Percentiles rank a stretch among this genome's conserved stretches.
phyloP scores from a whole-genome alignment of 2,113 vertebrate species.

The Loxodonta africana region DNA sequence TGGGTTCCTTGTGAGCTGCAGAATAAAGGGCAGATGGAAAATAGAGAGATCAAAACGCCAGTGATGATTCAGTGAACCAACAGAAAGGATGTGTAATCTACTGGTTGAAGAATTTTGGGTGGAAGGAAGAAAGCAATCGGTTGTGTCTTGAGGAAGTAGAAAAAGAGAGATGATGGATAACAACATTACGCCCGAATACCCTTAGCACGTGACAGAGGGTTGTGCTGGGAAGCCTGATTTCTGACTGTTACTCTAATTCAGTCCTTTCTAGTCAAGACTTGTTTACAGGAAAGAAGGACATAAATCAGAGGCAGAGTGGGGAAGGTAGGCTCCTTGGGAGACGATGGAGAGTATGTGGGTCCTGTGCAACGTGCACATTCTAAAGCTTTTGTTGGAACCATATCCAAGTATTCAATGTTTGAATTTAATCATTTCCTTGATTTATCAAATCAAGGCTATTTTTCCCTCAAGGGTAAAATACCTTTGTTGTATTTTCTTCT shows the following conservation, averaged over 20 bases:
- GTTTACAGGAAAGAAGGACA: neutral
- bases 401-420: constrained; percentile 88
- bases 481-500: constrained; percentile 70
- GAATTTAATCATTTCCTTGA: constrained; percentile 88
- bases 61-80: neutral
- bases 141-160: neutral
- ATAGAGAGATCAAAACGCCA: too few relatives aligned
- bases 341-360: neutral
- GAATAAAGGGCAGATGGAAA: neutral
- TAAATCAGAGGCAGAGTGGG: neutral
- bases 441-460: constrained; percentile 88
- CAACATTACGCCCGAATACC: neutral
- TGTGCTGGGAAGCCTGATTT: neutral
- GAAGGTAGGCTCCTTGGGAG: neutral
- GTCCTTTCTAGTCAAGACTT: neutral
- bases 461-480: constrained; percentile 84
- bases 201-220: neutral
- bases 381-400: constrained; percentile 42
- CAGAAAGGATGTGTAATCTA: neutral
- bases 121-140: neutral
- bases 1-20: neutral
- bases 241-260: neutral
- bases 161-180: constrained; percentile 13
- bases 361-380: neutral
- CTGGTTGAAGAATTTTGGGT: neutral